Evolutionary conservation across 1,140 invertebrate species (phyloP).

Genomic region (Tetraneura akinire): DNA sequence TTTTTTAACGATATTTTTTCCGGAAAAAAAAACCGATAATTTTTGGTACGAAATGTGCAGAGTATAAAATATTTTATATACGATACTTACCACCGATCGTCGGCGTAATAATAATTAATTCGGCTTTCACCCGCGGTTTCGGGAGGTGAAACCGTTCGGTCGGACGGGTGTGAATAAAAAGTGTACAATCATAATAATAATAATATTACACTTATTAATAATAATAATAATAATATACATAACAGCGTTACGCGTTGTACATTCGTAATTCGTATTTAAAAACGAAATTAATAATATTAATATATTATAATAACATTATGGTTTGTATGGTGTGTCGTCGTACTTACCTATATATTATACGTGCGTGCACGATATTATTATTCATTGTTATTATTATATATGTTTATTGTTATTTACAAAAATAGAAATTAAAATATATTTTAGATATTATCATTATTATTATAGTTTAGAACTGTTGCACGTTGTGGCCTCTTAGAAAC

Average conservation of each 20-base stretch:
- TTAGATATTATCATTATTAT: no score
- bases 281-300: slow-evolving; percentile 5
- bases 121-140: slow-evolving; percentile 45
- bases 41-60: no score
- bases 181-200: background rate
- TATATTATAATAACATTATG: background rate
- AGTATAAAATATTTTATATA: no score
- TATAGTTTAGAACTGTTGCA: slow-evolving; percentile 54
- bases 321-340: background rate
- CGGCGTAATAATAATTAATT: background rate
- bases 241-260: slow-evolving; percentile 18
- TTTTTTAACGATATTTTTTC: no score
- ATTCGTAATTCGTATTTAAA: slow-evolving; percentile 31
- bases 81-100: no score
- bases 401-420: slow-evolving; percentile 36
- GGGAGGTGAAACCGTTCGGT: slow-evolving; percentile 27
- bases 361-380: background rate
- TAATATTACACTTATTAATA: no score
- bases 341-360: background rate
- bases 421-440: slow-evolving; percentile 36
- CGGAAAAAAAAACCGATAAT: no score
- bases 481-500: slow-evolving; percentile 72
- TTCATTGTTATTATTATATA: background rate
- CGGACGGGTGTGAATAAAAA: slow-evolving; percentile 17
- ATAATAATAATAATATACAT: background rate